A percentile compares a stretch with the other conserved stretches of the same genome.
phyloP scores from a whole-genome alignment of 2,113 vertebrate species.

The Tetraodon nigroviridis region DNA sequence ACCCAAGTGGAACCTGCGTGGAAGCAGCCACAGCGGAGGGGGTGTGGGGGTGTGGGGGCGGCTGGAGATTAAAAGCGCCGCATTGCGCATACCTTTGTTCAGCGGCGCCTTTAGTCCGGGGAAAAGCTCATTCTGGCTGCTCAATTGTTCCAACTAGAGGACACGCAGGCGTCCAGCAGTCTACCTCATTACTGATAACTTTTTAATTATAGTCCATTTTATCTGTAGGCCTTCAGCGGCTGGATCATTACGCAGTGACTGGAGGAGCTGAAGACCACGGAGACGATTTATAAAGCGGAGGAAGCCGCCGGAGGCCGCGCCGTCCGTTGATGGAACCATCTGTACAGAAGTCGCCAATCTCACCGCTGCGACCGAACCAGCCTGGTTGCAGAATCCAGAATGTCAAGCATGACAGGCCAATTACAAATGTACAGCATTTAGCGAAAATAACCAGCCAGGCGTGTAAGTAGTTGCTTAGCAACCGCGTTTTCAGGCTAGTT shows the following conservation, averaged over 20 bases:
- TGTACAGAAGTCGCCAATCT: too few species aligned
- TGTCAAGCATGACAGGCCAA: conserved; percentile 3
- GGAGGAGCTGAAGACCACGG: neutral
- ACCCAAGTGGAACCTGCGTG: conserved; percentile 42
- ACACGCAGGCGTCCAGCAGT: too few species aligned
- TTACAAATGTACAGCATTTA: neutral
- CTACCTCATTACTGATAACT: neutral
- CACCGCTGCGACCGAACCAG: neutral
- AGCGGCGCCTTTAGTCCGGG: conserved; percentile 4
- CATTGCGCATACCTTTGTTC: conserved; percentile 53
- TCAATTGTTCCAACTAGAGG: neutral
- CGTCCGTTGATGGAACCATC: too few species aligned
- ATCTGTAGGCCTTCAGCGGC: conserved; percentile 5
- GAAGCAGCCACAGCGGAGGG: conserved; percentile 22
- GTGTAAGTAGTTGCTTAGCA: conserved; percentile 12
- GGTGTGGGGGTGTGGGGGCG: neutral
- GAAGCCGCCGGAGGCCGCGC: too few species aligned
- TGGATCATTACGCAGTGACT: neutral
- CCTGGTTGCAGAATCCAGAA: neutral
- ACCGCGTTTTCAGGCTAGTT: conserved; percentile 4
- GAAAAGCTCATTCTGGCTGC: neutral
- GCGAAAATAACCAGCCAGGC: neutral
- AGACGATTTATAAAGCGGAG: too few species aligned
- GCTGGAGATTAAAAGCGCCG: conserved; percentile 52
- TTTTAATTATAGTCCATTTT: neutral